These are phyloP conservation scores for Allophyes oxyacanthae DNA, from an alignment of 2,888 invertebrate species.

Conservation along the genomic window DNA sequence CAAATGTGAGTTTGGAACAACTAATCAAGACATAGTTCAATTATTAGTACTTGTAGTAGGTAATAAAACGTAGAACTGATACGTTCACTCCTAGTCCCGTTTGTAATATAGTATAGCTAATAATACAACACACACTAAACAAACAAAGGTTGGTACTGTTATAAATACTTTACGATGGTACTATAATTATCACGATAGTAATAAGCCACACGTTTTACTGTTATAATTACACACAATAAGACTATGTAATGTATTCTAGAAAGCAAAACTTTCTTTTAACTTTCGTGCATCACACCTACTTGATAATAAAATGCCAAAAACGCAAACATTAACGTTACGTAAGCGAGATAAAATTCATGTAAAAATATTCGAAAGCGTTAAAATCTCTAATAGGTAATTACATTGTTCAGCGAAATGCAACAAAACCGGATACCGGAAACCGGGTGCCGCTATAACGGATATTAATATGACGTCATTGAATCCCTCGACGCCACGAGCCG, in stretches of 20 bases:
- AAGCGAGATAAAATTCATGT: constrained; percentile 43
- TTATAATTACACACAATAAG: constrained; percentile 33
- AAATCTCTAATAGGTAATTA: constrained; percentile 48
- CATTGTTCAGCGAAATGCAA: constrained; percentile 59
- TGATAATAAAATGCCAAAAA: constrained; percentile 50
- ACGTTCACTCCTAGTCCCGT: constrained; percentile 10
- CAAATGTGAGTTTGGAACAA: too few relatives aligned
- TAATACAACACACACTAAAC: too few relatives aligned
- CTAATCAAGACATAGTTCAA: constrained; percentile 6
- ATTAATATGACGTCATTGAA: constrained; percentile 78
- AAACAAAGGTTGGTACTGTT: constrained; percentile 25
- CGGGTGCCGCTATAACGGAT: constrained; percentile 71
- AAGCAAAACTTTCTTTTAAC: constrained; percentile 55
- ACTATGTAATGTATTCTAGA: constrained; percentile 31
- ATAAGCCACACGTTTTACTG: constrained; percentile 30
- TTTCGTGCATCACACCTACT: constrained; percentile 39
- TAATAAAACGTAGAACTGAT: constrained; percentile 3
- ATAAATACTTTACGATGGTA: constrained; percentile 23
- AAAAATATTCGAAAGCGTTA: constrained; percentile 48
- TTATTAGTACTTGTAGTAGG: background rate
- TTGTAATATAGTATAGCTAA: constrained; percentile 3
- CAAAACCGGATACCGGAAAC: constrained; percentile 69
- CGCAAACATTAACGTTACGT: constrained; percentile 44
- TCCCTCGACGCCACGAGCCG: constrained; percentile 65
- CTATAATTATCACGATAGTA: background rate